Evolutionary conservation across 30 jellyfish, hydroid and myxozoan species (phyloP).

Genomic region (Euphysa ruthae): DNA sequence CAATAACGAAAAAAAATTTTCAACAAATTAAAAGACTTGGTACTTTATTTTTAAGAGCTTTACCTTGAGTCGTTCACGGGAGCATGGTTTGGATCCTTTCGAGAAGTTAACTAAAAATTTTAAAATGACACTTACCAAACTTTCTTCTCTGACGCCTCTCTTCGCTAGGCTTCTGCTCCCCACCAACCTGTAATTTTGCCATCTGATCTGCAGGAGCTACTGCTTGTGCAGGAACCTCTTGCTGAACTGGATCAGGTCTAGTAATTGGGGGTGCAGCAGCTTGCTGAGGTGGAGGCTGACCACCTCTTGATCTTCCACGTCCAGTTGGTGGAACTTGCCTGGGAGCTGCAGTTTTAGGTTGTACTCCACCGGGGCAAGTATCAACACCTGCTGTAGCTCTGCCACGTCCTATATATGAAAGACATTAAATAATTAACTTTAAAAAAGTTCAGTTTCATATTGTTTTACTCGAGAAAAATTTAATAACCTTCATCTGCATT

Average conservation of each 20-base stretch:
- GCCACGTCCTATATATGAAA: no score
- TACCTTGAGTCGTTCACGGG: no score
- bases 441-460: no score
- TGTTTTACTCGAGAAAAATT: no score
- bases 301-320: slow-evolving; percentile 71
- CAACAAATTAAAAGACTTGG: no score
- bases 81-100: no score
- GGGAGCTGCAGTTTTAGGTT: background rate
- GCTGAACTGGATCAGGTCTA: slow-evolving; percentile 32
- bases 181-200: slow-evolving; percentile 17
- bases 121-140: slow-evolving; percentile 8
- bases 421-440: no score
- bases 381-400: slow-evolving; percentile 56
- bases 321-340: slow-evolving; percentile 41
- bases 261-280: slow-evolving; percentile 34
- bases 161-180: slow-evolving; percentile 11
- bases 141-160: slow-evolving; percentile 44
- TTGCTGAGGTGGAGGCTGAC: slow-evolving; percentile 31
- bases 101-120: background rate
- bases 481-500: no score
- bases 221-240: slow-evolving; percentile 27
- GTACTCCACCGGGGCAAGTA: slow-evolving; percentile 32
- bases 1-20: no score
- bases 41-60: no score
- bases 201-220: slow-evolving; percentile 37